These are phyloP conservation scores for Oncopodura yosiiana DNA, from an alignment of 1,140 invertebrate genomes.

Conservation along the genomic window DNA sequence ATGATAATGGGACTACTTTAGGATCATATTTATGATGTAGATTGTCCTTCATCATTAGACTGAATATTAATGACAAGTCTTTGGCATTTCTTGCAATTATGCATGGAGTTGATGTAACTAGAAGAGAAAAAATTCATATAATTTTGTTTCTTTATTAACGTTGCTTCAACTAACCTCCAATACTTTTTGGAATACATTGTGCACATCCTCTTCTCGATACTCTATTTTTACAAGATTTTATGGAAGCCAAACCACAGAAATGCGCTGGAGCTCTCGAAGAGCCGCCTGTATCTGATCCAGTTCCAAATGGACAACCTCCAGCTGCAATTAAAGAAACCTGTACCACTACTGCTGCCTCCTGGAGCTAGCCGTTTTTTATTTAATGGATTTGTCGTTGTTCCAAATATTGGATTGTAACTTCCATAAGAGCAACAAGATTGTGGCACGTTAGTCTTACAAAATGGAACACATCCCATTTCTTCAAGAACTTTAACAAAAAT, in stretches of 20 bases:
- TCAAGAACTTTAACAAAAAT: slow-evolving; percentile 37
- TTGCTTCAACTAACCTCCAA: not conserved
- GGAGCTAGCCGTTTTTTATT: slow-evolving; percentile 37
- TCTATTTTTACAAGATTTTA: slow-evolving; percentile 38
- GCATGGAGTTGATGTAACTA: slow-evolving; percentile 27
- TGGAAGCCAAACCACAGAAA: slow-evolving; percentile 51
- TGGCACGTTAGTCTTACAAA: slow-evolving; percentile 43
- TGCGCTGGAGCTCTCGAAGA: slow-evolving; percentile 50
- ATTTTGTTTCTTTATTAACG: not conserved
- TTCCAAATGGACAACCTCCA: slow-evolving; percentile 12
- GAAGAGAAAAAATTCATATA: not conserved
- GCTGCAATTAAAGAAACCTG: slow-evolving; percentile 43
- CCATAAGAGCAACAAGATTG: slow-evolving; percentile 38
- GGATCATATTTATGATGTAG: slow-evolving; percentile 30
- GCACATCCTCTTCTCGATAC: slow-evolving; percentile 6
- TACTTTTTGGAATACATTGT: not conserved
- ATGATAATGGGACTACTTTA: slow-evolving; percentile 26
- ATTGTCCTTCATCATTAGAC: slow-evolving; percentile 19
- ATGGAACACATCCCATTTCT: slow-evolving; percentile 41
- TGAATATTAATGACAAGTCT: slow-evolving; percentile 19
- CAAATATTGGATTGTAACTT: slow-evolving; percentile 45
- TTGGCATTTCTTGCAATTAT: slow-evolving; percentile 28
- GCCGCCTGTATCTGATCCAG: slow-evolving; percentile 47
- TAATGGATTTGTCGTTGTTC: slow-evolving; percentile 38
- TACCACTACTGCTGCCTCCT: slow-evolving; percentile 42